Evolutionary conservation across 2,797 vertebrate genomes (phyloP), one percentile per base, ranked within the genome.

Genomic region (Propithecus perrieri): DNA sequence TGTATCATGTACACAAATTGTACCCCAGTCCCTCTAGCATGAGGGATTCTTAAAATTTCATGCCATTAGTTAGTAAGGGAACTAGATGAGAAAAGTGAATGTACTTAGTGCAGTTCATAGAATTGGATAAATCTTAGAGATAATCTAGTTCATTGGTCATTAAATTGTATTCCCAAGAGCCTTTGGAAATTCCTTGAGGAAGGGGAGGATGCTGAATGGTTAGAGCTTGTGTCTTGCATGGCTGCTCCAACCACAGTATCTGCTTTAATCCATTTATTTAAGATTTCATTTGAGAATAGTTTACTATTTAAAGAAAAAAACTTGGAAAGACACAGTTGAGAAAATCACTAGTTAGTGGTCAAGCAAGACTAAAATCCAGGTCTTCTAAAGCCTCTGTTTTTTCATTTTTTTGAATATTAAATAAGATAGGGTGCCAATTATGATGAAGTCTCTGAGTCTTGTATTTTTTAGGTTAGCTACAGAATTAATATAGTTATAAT

Each of bases 11-110:
- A 13, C 94, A 28, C 0, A 85, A 24, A 43, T 57, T 91, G 13
- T 76, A 81, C 12, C 28, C 28, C 28, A 63, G 4, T 80, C 26
- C 30, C 67, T 91, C 15, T 67, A 41, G 38, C 38, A 24, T 57
- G 55, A 57, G 24, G 55, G 55, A 89, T 5, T 90, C 48, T 92
- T 85, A 78, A 91, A 95, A 85, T 92, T 86, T 91, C n/a, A 69
- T 89, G 20, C 9, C 30, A 18, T 90, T 85, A 41, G 41, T 76
- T 96, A 50, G 43, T 83, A 83, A 87, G 35, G 76, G 28, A 88
- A 91, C 41, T 91, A 78, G 14, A 63, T 83, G 46, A 85, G 57
- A 81, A 94, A 26, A 26, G 7, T 55, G 74, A 94, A 41, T 89
- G 18, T n/a, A 57, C 24, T 85, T 89, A 81, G 33, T 76, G 24